phyloP scores from a whole-genome alignment of 2,113 vertebrate species.

The Caloenas nicobarica region DNA sequence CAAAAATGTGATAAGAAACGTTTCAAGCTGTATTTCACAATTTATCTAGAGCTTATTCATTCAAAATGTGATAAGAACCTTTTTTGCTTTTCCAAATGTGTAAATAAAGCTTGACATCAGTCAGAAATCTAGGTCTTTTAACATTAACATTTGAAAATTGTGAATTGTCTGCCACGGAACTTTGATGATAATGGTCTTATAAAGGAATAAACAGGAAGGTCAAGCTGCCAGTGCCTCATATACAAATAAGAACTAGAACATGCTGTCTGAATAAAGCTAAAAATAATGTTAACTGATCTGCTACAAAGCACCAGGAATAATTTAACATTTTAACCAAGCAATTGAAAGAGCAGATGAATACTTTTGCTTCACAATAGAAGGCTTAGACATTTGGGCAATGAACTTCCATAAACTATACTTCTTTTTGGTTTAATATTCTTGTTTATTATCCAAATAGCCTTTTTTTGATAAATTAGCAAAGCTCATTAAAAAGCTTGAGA shows the following conservation, averaged over 20 bases:
- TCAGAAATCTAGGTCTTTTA: slow-evolving; percentile 56
- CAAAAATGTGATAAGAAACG: slow-evolving; percentile 36
- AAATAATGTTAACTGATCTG: slow-evolving; percentile 64
- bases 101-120: slow-evolving; percentile 58
- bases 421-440: slow-evolving; percentile 61
- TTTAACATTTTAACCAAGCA: slow-evolving; percentile 69
- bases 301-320: slow-evolving; percentile 69
- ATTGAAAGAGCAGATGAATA: slow-evolving; percentile 54
- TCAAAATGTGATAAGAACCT: slow-evolving; percentile 40
- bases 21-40: slow-evolving; percentile 41
- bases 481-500: slow-evolving; percentile 31
- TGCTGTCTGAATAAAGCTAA: slow-evolving; percentile 63
- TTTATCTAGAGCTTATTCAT: slow-evolving; percentile 55
- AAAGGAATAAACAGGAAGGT: slow-evolving; percentile 69
- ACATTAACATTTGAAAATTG: slow-evolving; percentile 66
- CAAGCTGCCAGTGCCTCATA: slow-evolving; percentile 37
- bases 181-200: slow-evolving; percentile 56
- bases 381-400: slow-evolving; percentile 25
- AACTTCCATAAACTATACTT: slow-evolving; percentile 12
- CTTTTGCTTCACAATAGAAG: slow-evolving; percentile 30
- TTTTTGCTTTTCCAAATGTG: slow-evolving; percentile 25
- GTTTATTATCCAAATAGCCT: slow-evolving; percentile 36
- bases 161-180: slow-evolving; percentile 48
- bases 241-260: slow-evolving; percentile 63
- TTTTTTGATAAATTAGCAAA: slow-evolving; percentile 19